Percentiles rank a stretch among this genome's conserved stretches.
Conservation (phyloP, 2,113 vertebrate genomes). For the Melanotaenia duboulayi region DNA sequence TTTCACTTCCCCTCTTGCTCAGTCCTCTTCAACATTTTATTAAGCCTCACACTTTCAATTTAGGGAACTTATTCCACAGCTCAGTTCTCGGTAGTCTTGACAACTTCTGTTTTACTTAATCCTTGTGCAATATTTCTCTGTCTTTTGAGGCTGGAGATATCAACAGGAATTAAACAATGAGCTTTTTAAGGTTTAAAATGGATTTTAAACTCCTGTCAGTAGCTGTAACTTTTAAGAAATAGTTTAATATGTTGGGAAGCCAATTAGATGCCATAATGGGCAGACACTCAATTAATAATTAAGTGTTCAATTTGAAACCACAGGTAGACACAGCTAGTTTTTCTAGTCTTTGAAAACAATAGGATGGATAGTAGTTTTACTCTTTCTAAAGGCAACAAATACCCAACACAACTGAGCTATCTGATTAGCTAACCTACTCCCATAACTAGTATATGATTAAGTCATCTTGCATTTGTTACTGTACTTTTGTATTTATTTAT, state of each 20-base stretch:
- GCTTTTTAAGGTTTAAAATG: neutral
- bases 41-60: slow-evolving; percentile 3
- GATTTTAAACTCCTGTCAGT: neutral
- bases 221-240: neutral
- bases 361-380: neutral
- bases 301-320: neutral
- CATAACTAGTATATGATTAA: neutral
- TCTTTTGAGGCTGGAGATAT: neutral
- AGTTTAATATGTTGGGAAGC: neutral
- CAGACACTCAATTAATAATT: neutral
- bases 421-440: neutral
- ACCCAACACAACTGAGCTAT: neutral
- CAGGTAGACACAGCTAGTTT: neutral
- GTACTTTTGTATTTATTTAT: neutral
- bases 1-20: slow-evolving; percentile 50
- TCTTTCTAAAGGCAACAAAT: neutral
- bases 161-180: too few relatives aligned
- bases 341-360: neutral
- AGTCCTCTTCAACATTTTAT: slow-evolving; percentile 12
- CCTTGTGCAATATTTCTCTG: neutral
- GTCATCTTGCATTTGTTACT: neutral
- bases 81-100: neutral
- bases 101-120: neutral
- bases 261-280: neutral
- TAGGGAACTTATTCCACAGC: slow-evolving; percentile 14